These are phyloP conservation scores for Cervus canadensis DNA, from an alignment of 2,113 vertebrate genomes.

Conservation along the genomic window DNA sequence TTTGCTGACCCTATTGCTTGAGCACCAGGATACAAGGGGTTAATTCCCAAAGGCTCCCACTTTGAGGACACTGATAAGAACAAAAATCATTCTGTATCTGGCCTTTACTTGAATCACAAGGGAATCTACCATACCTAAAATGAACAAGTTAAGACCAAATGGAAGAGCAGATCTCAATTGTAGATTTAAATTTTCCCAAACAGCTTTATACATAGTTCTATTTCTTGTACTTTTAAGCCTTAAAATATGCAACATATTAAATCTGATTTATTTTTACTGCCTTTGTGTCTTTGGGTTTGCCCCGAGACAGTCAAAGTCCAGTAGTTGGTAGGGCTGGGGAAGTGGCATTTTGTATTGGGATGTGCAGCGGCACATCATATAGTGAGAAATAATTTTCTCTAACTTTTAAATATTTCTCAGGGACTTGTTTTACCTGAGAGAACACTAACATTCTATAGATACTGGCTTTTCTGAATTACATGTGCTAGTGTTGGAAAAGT, in stretches of 20 bases:
- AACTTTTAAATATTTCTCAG: conserved; percentile 17
- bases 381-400: conserved; percentile 26
- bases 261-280: conserved; percentile 23
- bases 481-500: not conserved
- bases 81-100: not conserved
- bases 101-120: not conserved
- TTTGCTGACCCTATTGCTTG: not conserved
- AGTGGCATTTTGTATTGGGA: not conserved
- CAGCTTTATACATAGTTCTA: not conserved
- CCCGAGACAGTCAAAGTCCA: not conserved
- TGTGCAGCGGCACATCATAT: not conserved
- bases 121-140: not conserved
- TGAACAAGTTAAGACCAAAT: not conserved
- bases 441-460: not conserved
- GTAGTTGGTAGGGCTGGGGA: not conserved
- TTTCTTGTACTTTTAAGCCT: not conserved
- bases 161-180: not conserved
- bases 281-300: not conserved
- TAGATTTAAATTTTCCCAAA: not conserved
- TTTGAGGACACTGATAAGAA: not conserved
- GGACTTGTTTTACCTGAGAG: not conserved
- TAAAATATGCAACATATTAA: not conserved
- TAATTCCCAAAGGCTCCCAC: not conserved
- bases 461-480: not conserved
- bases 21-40: not conserved